Evolutionary conservation across 2,797 vertebrate species (phyloP).

Genomic region (Sparidentex hasta): DNA sequence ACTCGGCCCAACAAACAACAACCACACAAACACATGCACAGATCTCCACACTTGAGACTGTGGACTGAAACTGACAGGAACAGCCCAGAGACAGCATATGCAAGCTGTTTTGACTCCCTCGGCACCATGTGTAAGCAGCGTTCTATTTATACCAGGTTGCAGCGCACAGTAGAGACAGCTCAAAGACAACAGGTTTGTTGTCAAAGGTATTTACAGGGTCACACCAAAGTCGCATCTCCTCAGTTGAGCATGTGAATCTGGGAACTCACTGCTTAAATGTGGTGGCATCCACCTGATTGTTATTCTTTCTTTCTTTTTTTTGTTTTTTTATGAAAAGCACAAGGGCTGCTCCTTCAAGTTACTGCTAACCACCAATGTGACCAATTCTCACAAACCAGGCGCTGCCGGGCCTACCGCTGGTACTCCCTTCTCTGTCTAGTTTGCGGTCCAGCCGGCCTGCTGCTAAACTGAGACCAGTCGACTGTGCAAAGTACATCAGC

Average conservation of each 20-base stretch:
- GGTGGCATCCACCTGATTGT: slow-evolving; percentile 40
- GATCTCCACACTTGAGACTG: slow-evolving; percentile 40
- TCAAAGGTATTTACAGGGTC: slow-evolving; percentile 33
- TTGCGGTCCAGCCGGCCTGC: slow-evolving; percentile 54
- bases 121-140: slow-evolving; percentile 70
- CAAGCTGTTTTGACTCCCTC: slow-evolving; percentile 64
- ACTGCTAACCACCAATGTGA: slow-evolving; percentile 61
- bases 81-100: slow-evolving; percentile 67
- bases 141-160: slow-evolving; percentile 82
- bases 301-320: background rate
- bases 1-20: slow-evolving; percentile 13
- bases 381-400: slow-evolving; percentile 48
- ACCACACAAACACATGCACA: background rate
- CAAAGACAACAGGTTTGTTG: slow-evolving; percentile 60
- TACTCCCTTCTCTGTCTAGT: slow-evolving; percentile 57
- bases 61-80: slow-evolving; percentile 65
- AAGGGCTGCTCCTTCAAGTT: slow-evolving; percentile 43
- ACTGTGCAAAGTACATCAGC: slow-evolving; percentile 63
- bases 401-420: slow-evolving; percentile 37
- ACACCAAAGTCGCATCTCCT: slow-evolving; percentile 19
- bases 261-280: slow-evolving; percentile 14
- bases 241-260: slow-evolving; percentile 17
- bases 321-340: slow-evolving; percentile 46
- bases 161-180: slow-evolving; percentile 59
- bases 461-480: slow-evolving; percentile 69